Percentiles rank a stretch among this genome's conserved stretches.
Conservation (phyloP, 2,888 invertebrate genomes). For the Drosophila demipolita region DNA sequence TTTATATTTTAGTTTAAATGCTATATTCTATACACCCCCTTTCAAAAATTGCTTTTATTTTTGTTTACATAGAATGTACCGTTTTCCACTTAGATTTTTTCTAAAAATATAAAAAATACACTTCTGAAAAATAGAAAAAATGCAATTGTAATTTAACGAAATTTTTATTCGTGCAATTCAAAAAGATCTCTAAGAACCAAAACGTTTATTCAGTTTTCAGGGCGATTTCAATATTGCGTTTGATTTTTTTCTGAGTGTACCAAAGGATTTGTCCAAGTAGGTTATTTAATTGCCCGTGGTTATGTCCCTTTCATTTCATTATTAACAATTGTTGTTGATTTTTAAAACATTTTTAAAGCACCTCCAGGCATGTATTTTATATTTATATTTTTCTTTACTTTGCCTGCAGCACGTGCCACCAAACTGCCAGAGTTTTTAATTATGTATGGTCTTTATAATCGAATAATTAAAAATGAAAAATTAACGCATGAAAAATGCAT, state of each 20-base stretch:
- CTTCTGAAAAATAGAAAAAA: neutral
- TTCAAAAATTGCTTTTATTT: neutral
- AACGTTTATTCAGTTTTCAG: neutral
- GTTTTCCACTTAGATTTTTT: neutral
- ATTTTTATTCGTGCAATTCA: neutral
- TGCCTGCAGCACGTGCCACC: slow-evolving; percentile 45
- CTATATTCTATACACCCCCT: too few relatives aligned
- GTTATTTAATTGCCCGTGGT: neutral
- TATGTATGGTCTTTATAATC: slow-evolving; percentile 79
- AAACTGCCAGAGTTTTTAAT: slow-evolving; percentile 65
- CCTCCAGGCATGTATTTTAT: neutral
- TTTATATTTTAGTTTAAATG: neutral
- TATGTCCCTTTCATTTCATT: neutral
- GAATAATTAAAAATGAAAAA: slow-evolving; percentile 80
- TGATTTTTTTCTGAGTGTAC: neutral
- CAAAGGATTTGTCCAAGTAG: neutral
- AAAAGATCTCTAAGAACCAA: neutral
- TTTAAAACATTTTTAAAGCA: slow-evolving; percentile 31
- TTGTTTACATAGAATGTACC: neutral
- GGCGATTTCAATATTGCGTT: neutral
- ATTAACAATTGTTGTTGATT: slow-evolving; percentile 31
- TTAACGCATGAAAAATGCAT: slow-evolving; percentile 80
- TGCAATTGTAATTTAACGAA: fast-evolving
- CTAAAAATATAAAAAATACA: neutral
- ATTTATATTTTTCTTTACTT: slow-evolving; percentile 1